These are phyloP conservation scores for Archocentrus centrarchus DNA, from an alignment of 2,113 vertebrate genomes.

Conservation along the genomic window DNA sequence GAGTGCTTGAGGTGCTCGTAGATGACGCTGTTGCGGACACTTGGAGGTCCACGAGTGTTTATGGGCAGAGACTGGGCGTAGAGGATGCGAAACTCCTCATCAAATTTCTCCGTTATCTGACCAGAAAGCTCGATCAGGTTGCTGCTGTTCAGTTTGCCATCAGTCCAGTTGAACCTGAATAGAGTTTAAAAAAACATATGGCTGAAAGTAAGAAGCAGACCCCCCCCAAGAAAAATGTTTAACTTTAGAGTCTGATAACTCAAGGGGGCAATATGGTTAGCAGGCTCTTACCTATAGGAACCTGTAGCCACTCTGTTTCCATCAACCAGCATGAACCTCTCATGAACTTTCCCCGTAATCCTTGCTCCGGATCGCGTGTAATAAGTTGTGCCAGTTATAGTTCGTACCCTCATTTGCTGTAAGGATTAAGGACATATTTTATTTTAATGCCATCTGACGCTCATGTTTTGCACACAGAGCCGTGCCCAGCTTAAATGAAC, in stretches of 20 bases:
- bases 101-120: conserved; percentile 94
- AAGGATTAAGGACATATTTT: conserved; percentile 28
- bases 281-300: conserved; percentile 89
- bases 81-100: conserved; percentile 95
- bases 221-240: neutral
- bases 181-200: conserved; percentile 10
- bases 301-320: conserved; percentile 93
- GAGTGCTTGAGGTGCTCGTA: conserved; percentile 79
- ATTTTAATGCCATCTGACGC: conserved; percentile 15
- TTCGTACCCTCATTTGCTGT: conserved; percentile 91
- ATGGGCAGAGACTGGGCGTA: conserved; percentile 92
- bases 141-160: conserved; percentile 96
- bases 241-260: neutral
- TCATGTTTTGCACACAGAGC: conserved; percentile 24
- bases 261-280: neutral
- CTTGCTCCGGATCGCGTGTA: conserved; percentile 92
- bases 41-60: conserved; percentile 69
- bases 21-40: conserved; percentile 72
- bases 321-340: conserved; percentile 96
- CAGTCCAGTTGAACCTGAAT: conserved; percentile 93
- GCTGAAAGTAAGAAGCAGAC: neutral
- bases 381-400: conserved; percentile 90
- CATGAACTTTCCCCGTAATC: conserved; percentile 92
- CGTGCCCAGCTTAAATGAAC: conserved; percentile 41
- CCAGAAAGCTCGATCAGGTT: conserved; percentile 93